Base-by-base conservation (phyloP, 2,113 vertebrate genomes). In the Syngnathoides biaculeatus region DNA sequence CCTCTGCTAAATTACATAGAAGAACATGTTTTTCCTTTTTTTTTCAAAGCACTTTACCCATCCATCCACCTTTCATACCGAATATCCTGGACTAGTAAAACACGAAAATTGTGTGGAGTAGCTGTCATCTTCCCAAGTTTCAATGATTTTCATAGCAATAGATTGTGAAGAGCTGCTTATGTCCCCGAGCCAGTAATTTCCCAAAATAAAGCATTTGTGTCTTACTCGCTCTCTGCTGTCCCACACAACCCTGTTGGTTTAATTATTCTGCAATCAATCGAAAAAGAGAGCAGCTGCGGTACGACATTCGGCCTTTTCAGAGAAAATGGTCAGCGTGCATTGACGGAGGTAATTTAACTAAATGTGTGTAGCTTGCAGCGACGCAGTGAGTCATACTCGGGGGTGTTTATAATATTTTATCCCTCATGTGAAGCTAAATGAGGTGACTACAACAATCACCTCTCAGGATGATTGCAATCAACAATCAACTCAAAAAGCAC, bases 191-290 rank as follows among this genome's bases (percentile, higher is more conserved):
- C 70, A 80, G 65, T 74, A 76, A 71, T 70, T 67, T 82, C 83
- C 71, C 76, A 88, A 90, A 84, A 87, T 87, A 87, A 10, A 68
- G 83, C 73, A 80, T 79, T 45, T 81, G 78, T 78, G 68, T 80
- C 82, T 78, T 71, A 86, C 75, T 79, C 27, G 2, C 64, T 74
- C 71, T 70, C 65, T 48, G 74, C 56, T 45, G 42, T 56, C 35
- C n/a, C 64, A 64, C 67, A 24, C 63, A 71, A 61, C 39, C 20
- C 2, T 43, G 22, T 24, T 24, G n/a, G 5, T 62, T 17, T 26
- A 43, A 6, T 24, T 38, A 60, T 39, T 60, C 19, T n/a, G 57
- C 8, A 59, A 38, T 8, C 27, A n/a, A 55, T 14, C 20, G 20
- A 20, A 11, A 19, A 59, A 7, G 27, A 38, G 52, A 55, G 12